Base-by-base conservation (phyloP, 1,140 invertebrate species). In the Bombus impatiens region DNA sequence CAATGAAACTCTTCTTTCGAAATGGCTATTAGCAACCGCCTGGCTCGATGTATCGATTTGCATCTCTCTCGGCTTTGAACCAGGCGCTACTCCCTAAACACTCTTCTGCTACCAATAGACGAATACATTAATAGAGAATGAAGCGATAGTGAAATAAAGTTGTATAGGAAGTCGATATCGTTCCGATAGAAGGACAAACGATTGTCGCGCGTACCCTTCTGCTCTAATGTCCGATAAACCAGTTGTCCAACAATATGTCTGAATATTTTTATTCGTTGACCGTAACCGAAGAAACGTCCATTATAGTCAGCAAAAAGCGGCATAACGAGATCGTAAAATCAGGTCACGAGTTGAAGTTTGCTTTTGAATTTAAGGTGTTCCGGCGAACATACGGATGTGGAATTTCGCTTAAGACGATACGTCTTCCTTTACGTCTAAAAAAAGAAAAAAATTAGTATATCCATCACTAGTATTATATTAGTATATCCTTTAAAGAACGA, bases 91-190 rank as follows among this genome's bases (percentile, higher is more conserved):
- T 87, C 70, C 70, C 85, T 87, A 90, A 90, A 89, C 89, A 85
- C 67, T 89, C 74, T 84, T 74, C 81, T 59, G 65, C 86, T 80
- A 42, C 59, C 35, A 75, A 88, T 86, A 80, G 42, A 40, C 84
- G 88, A 89, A 88, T 90, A 90, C 82, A 90, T 90, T 90, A 90
- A 90, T 89, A 88, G 71, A 53, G 77, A 83, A 90, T 85, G 89
- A 90, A 76, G 72, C 87, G 79, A 87, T 78, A 53, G 40, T 59
- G 72, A 88, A 86, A 88, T 81, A 84, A 90, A 84, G 77, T 82
- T 68, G 81, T 88, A 89, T 90, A 79, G 85, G 65, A 68, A 85
- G 80, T 82, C 89, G 82, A 90, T 87, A 86, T 81, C 44, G 71
- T 25, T 25, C 65, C 75, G 84, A 83, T 89, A n/a, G 40, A 74